phyloP scores from a whole-genome alignment of 2,888 invertebrate species.

The Lucinisca nassula region DNA sequence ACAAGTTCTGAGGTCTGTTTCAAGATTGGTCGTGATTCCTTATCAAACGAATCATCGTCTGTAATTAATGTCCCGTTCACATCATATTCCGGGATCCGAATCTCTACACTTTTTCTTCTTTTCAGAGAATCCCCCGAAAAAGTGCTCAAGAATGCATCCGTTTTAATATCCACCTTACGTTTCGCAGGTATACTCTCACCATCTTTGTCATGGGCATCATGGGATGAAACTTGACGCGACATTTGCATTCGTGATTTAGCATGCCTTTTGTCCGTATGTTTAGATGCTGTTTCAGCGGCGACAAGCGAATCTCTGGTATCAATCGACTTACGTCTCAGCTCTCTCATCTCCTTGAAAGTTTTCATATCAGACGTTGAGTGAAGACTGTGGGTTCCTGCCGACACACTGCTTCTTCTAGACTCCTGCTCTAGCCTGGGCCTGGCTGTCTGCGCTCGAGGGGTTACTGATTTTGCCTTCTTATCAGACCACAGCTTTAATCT shows the following conservation, averaged over 20 bases:
- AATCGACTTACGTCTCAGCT: background rate
- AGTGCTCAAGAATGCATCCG: slow-evolving; percentile 5
- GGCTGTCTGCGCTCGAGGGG: background rate
- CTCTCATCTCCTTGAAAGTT: background rate
- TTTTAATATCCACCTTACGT: background rate
- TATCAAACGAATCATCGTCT: background rate
- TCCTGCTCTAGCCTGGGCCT: background rate
- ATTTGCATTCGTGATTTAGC: background rate
- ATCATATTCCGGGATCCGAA: background rate
- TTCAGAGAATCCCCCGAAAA: background rate
- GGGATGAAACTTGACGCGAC: background rate
- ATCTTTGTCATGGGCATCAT: background rate
- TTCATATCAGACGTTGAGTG: background rate
- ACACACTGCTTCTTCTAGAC: background rate
- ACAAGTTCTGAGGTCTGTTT: background rate
- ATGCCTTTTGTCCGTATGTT: background rate
- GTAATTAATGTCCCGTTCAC: background rate
- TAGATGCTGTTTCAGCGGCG: background rate
- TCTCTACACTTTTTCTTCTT: background rate
- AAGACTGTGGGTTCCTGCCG: background rate
- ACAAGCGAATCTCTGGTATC: background rate
- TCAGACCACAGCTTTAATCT: slow-evolving; percentile 74
- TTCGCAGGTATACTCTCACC: too few relatives aligned
- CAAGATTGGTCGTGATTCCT: background rate
- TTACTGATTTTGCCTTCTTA: slow-evolving; percentile 44